These are phyloP conservation scores for Ennomos quercinarius DNA, from an alignment of 2,888 invertebrate genomes.

Conservation along the genomic window DNA sequence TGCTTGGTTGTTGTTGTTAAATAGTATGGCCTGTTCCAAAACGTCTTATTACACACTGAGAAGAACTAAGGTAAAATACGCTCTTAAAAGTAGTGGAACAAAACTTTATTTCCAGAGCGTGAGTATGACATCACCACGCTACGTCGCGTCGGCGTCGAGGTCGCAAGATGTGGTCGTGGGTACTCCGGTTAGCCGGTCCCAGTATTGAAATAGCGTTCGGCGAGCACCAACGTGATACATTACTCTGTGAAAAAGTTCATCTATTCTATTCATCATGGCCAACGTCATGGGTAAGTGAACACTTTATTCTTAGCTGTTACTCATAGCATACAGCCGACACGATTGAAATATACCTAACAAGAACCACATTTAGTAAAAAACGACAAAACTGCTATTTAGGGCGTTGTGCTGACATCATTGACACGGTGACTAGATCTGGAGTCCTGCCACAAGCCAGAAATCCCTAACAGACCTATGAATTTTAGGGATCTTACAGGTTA, in stretches of 20 bases:
- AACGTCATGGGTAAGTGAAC: slow-evolving; percentile 75
- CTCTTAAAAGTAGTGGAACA: slow-evolving; percentile 37
- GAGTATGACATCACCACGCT: slow-evolving; percentile 61
- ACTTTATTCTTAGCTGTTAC: slow-evolving; percentile 22
- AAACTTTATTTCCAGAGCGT: slow-evolving; percentile 47
- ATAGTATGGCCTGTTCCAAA: slow-evolving; percentile 3
- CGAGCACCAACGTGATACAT: slow-evolving; percentile 52
- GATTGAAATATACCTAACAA: background rate
- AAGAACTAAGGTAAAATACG: slow-evolving; percentile 14
- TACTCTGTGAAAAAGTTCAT: slow-evolving; percentile 51
- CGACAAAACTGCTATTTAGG: background rate
- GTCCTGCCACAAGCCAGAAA: background rate
- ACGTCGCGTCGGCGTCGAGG: slow-evolving; percentile 51
- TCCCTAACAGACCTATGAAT: slow-evolving; percentile 7
- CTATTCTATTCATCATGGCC: slow-evolving; percentile 62
- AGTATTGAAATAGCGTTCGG: slow-evolving; percentile 66
- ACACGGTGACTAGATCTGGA: background rate
- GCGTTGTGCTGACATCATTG: slow-evolving; percentile 6
- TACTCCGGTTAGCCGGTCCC: slow-evolving; percentile 42
- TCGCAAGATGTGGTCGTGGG: slow-evolving; percentile 44
- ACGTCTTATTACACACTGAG: slow-evolving; percentile 15
- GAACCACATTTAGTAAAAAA: too few relatives aligned
- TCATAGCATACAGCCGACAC: background rate
- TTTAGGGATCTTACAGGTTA: slow-evolving; percentile 21
- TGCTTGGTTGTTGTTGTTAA: slow-evolving; percentile 10